Base-by-base conservation (phyloP, 2,888 invertebrate species). In the Drosophila ochracea region DNA sequence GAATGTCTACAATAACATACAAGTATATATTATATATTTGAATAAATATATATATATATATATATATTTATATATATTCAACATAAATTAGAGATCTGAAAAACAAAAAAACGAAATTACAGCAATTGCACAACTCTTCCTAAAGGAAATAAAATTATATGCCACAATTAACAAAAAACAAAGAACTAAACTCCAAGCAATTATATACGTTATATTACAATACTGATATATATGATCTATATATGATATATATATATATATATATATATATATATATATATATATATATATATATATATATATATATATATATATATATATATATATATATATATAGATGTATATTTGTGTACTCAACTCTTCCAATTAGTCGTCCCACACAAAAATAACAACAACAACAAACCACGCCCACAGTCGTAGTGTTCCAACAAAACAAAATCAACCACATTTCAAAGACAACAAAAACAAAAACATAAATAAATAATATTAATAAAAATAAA, bases 81-180 rank as follows among this genome's bases (percentile, higher is more conserved):
- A 28, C 41, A 53, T 37, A 73, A 53, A 61, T 70, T 58, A 58
- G 21, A 39, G 53, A 58, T 39, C n/a, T 21, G 21, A 73, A 61
- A 70, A 74, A 60, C 54, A 57, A 80, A 77, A 76, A 19, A 31
- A 52, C 80, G 69, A 78, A 82, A 84, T 66, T 77, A 73, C 81
- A 85, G 89, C 84, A 87, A 84, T 85, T 85, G 84, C 85, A 85
- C 85, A 90, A 90, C 89, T 90, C 85, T 85, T 85, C 85, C 85
- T 80, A 88, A 90, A 76, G 90, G 90, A 85, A 90, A 85, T 89
- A 90, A 84, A 88, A 84, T 80, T 80, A 66, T 75, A 78, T 77
- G 89, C 86, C 89, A 83, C 83, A 83, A 89, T 83, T 89, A 84
- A 71, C 63, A 65, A 68, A 59, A 66, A 74, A 67, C 39, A 72